Conservation (phyloP, 2,113 vertebrate species). For the Myrmophylax atrothorax region DNA sequence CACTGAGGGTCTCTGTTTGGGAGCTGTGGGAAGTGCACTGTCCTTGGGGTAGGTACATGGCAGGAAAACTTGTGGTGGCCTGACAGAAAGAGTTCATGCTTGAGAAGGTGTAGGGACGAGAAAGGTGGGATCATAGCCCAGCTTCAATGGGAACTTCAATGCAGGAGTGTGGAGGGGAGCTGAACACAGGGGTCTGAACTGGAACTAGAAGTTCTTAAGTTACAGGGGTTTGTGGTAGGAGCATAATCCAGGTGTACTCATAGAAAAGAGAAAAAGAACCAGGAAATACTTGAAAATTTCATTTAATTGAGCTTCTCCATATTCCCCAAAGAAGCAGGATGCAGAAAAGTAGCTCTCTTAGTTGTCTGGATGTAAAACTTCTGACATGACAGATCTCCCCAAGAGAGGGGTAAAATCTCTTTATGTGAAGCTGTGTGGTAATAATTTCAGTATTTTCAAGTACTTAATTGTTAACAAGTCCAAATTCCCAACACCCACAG, state of each 20-base stretch:
- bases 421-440: not conserved
- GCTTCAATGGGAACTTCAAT: not conserved
- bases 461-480: not conserved
- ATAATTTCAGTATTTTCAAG: not conserved
- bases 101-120: not conserved
- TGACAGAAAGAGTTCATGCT: not conserved
- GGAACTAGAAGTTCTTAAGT: not conserved
- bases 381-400: not conserved
- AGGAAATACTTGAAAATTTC: not conserved
- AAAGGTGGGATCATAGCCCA: not conserved
- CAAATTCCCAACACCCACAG: not conserved
- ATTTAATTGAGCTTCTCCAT: not conserved
- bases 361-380: not conserved
- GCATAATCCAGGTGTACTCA: not conserved
- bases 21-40: not conserved
- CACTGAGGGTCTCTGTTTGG: constrained; percentile 16
- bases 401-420: not conserved
- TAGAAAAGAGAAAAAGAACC: not conserved
- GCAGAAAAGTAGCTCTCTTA: not conserved
- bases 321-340: not conserved
- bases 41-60: not conserved
- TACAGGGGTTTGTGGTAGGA: not conserved
- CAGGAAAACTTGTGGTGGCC: not conserved
- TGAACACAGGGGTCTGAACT: not conserved
- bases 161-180: not conserved